These are phyloP conservation scores for Hymenochirus boettgeri DNA, from an alignment of 2,113 vertebrate genomes.

Conservation along the genomic window DNA sequence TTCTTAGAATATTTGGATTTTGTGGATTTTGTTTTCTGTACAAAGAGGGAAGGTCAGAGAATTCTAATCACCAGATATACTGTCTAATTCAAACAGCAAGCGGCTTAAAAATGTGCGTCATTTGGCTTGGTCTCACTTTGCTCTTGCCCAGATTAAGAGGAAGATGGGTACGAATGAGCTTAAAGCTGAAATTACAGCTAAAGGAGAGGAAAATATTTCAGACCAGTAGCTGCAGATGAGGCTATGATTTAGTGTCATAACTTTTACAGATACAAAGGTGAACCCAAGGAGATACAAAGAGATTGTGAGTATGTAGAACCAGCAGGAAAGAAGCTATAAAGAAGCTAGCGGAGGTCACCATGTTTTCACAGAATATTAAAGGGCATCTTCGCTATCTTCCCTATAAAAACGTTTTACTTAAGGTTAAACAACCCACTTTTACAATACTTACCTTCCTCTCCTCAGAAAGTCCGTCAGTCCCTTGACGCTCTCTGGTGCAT, in stretches of 20 bases:
- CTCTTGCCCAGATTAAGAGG: conserved; percentile 60
- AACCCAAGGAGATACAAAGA: conserved; percentile 14
- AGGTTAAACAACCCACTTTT: too few relatives aligned
- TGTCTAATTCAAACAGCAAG: conserved; percentile 59
- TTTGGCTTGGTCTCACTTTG: conserved; percentile 61
- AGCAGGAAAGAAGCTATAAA: too few relatives aligned
- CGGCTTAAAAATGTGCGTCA: conserved; percentile 61
- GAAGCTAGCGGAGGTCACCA: too few relatives aligned
- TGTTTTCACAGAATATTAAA: too few relatives aligned
- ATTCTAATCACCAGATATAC: conserved; percentile 61
- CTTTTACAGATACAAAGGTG: conserved; percentile 48
- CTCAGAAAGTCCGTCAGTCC: too few relatives aligned
- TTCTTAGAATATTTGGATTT: conserved; percentile 8
- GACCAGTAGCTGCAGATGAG: conserved; percentile 49
- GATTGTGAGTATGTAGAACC: too few relatives aligned
- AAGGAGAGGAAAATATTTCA: conserved; percentile 46
- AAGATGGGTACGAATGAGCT: conserved; percentile 58
- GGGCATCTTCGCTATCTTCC: too few relatives aligned
- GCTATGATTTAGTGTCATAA: conserved; percentile 49
- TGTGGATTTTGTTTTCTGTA: conserved; percentile 46
- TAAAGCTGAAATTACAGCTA: conserved; percentile 59
- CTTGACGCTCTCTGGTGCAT: too few relatives aligned
- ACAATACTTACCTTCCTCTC: too few relatives aligned
- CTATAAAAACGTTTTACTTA: too few relatives aligned
- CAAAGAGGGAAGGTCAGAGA: conserved; percentile 63